Percentiles rank a stretch among this genome's conserved stretches.
phyloP scores from a whole-genome alignment of 2,797 vertebrate species.

The Acanthurus leucopareius region DNA sequence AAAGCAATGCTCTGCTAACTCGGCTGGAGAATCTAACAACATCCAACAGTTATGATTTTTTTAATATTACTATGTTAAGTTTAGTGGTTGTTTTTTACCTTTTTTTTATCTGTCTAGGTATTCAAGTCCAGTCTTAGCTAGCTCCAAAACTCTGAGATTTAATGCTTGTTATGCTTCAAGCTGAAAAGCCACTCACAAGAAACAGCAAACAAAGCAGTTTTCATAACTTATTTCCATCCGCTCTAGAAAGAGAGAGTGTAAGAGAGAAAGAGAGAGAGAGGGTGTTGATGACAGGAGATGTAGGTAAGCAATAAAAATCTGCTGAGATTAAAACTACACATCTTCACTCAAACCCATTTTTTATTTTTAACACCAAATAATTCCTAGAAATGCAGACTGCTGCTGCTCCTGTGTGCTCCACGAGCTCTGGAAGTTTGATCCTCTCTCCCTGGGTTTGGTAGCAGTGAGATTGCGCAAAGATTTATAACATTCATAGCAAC shows the following conservation, averaged over 20 bases:
- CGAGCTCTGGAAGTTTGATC: constrained; percentile 39
- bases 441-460: constrained; percentile 9
- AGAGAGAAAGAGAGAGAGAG: neutral
- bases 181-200: constrained; percentile 52
- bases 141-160: constrained; percentile 40
- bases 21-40: constrained; percentile 47
- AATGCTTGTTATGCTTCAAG: constrained; percentile 54
- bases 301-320: constrained; percentile 45
- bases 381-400: constrained; percentile 66
- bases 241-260: constrained; percentile 15
- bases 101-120: constrained; percentile 32
- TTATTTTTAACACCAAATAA: constrained; percentile 66
- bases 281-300: constrained; percentile 41
- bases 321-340: constrained; percentile 59
- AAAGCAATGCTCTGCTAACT: constrained; percentile 58
- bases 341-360: constrained; percentile 53
- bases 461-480: constrained; percentile 39
- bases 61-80: constrained; percentile 39
- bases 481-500: constrained; percentile 48
- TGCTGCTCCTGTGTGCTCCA: constrained; percentile 22
- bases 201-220: constrained; percentile 32
- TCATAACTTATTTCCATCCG: constrained; percentile 39
- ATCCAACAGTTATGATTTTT: constrained; percentile 51
- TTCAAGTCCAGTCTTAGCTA: constrained; percentile 31
- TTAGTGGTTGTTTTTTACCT: constrained; percentile 10